Conservation (phyloP, 2,113 vertebrate species). For the Zeus faber region DNA sequence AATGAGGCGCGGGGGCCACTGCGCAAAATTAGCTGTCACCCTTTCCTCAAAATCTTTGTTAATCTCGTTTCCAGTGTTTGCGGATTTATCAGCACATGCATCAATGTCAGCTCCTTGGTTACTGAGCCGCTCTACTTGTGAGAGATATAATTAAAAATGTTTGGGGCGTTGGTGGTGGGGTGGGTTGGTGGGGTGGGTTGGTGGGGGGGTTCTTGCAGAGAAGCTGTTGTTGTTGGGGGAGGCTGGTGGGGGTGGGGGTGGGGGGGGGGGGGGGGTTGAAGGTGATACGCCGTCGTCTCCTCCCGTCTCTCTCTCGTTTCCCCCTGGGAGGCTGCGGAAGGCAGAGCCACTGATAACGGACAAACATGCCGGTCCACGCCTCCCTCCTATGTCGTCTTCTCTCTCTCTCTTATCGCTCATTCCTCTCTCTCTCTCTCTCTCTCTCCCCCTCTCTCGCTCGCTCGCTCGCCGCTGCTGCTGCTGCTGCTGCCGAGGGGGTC, state of each 20-base stretch:
- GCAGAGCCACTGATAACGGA: conserved; percentile 88
- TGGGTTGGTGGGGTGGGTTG: conserved; percentile 22
- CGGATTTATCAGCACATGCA: conserved; percentile 99
- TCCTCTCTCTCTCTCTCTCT: background rate
- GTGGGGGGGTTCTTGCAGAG: conserved; percentile 29
- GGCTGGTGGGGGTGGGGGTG: conserved; percentile 12
- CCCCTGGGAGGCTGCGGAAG: conserved; percentile 80
- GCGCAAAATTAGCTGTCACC: conserved; percentile 99
- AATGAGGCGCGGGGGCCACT: conserved; percentile 95
- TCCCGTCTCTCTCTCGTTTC: conserved; percentile 65
- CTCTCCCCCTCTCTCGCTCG: conserved; percentile 35
- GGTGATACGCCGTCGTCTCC: conserved; percentile 91
- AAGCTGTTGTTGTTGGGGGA: conserved; percentile 30
- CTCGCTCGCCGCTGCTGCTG: too few relatives aligned
- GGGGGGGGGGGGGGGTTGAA: conserved; percentile 54
- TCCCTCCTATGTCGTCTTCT: background rate
- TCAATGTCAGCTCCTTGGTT: conserved; percentile 99
- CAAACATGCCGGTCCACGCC: conserved; percentile 59
- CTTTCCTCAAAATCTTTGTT: conserved; percentile 99
- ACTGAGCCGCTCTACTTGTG: conserved; percentile 95
- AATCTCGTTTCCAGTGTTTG: conserved; percentile 99
- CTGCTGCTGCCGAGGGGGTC: too few relatives aligned
- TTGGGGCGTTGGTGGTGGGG: conserved; percentile 83
- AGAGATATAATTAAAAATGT: conserved; percentile 99
- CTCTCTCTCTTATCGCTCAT: background rate